Conservation (phyloP, 2,888 invertebrate species). For the Argyresthia albistria region DNA sequence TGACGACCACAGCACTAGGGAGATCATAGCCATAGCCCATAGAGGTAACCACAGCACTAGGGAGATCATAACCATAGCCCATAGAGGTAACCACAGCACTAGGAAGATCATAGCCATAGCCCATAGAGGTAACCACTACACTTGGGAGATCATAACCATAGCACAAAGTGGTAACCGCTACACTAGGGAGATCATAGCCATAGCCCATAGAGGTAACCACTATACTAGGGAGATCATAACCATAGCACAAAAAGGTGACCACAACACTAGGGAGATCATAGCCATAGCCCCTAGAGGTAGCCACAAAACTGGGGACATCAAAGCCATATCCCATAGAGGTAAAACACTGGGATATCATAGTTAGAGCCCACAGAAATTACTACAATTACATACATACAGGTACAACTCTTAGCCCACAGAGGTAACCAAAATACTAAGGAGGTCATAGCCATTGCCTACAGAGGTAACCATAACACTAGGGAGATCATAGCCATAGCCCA, state of each 20-base stretch:
- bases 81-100: conserved; percentile 32
- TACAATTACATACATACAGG: not conserved
- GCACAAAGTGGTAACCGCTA: conserved; percentile 21
- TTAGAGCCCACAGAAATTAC: not conserved
- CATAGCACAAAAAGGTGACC: conserved; percentile 15
- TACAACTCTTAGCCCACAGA: conserved; percentile 28
- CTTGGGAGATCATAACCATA: too few relatives aligned
- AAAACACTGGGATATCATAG: not conserved
- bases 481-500: too few relatives aligned
- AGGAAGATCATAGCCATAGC: conserved; percentile 64
- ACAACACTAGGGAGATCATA: conserved; percentile 56
- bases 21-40: conserved; percentile 64
- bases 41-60: conserved; percentile 31
- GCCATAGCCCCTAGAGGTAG: conserved; percentile 64
- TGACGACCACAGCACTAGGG: conserved; percentile 48
- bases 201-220: conserved; percentile 55
- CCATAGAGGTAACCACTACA: conserved; percentile 42
- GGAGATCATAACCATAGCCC: too few relatives aligned
- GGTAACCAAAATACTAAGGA: not conserved
- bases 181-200: conserved; percentile 63
- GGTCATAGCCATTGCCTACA: too few relatives aligned
- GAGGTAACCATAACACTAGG: too few relatives aligned
- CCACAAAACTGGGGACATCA: too few relatives aligned
- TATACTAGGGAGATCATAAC: too few relatives aligned
- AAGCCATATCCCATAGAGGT: not conserved